A percentile compares a stretch with the other conserved stretches of the same genome.
These are phyloP conservation scores for Drosophila cardini DNA, from an alignment of 1,140 invertebrate genomes.

Conservation along the genomic window DNA sequence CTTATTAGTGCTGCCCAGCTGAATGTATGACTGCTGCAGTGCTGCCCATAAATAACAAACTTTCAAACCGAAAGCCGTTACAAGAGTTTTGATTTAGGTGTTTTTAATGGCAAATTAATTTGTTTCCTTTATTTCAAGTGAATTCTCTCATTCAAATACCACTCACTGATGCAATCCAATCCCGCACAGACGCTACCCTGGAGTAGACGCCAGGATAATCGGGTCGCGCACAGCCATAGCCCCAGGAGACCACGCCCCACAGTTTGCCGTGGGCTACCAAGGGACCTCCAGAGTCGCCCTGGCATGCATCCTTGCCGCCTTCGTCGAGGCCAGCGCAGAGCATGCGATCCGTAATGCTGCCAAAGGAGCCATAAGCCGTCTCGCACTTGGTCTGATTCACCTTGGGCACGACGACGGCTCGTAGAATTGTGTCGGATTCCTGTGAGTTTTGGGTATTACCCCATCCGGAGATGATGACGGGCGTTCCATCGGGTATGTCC, in stretches of 20 bases:
- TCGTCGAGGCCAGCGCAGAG: slow-evolving; percentile 89
- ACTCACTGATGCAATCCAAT: slow-evolving; percentile 84
- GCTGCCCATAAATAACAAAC: too few relatives aligned
- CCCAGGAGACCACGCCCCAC: slow-evolving; percentile 87
- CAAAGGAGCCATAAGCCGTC: slow-evolving; percentile 63
- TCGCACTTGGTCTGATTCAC: slow-evolving; percentile 73
- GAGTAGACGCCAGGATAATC: slow-evolving; percentile 87
- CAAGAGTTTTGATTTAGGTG: neutral
- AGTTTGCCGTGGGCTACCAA: slow-evolving; percentile 69
- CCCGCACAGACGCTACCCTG: slow-evolving; percentile 83
- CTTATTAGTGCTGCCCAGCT: slow-evolving; percentile 11
- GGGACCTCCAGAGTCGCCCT: slow-evolving; percentile 86
- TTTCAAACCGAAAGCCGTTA: too few relatives aligned
- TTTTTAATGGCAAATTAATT: neutral
- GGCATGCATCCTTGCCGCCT: slow-evolving; percentile 90
- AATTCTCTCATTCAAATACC: slow-evolving; percentile 40
- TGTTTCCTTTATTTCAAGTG: neutral
- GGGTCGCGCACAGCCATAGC: slow-evolving; percentile 86
- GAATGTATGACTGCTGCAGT: too few relatives aligned
- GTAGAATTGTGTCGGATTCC: slow-evolving; percentile 65
- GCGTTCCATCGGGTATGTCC: slow-evolving; percentile 60
- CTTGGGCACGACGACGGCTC: slow-evolving; percentile 85
- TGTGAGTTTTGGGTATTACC: slow-evolving; percentile 73
- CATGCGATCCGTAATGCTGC: slow-evolving; percentile 87
- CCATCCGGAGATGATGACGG: slow-evolving; percentile 85